phyloP scores from a whole-genome alignment of 2,888 invertebrate species.

The Xestoiulus laeticollis region DNA sequence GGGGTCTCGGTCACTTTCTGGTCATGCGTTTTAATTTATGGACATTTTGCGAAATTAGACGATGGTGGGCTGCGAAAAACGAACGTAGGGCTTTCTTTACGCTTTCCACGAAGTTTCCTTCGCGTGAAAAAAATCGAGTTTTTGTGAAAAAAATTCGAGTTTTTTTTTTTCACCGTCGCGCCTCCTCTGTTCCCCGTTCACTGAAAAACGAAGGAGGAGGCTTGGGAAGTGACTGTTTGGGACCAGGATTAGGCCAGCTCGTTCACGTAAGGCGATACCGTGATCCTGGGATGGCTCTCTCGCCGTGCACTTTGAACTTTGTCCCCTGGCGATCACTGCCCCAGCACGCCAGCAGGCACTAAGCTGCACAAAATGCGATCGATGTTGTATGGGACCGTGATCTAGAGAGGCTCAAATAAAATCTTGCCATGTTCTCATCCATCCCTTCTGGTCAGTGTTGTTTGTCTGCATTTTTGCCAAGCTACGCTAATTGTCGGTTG shows the following conservation, averaged over 20 bases:
- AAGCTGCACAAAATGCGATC: not conserved
- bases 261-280: not conserved
- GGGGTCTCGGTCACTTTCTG: not conserved
- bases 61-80: not conserved
- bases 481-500: not conserved
- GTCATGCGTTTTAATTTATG: not conserved
- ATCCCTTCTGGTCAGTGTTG: conserved; percentile 37
- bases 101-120: not conserved
- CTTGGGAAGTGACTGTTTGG: conserved; percentile 8
- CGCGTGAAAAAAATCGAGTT: too few species aligned
- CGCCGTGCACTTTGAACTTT: not conserved
- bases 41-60: not conserved
- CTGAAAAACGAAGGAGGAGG: not conserved
- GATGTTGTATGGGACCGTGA: conserved; percentile 32
- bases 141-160: too few species aligned
- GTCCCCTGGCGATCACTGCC: not conserved
- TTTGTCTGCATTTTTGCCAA: not conserved
- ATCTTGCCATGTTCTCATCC: conserved; percentile 36
- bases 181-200: not conserved
- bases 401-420: conserved; percentile 36
- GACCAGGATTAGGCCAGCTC: not conserved
- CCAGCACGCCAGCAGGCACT: not conserved
- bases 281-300: not conserved
- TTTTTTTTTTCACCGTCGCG: not conserved
- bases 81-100: not conserved